These are phyloP conservation scores for Tychaedon coryphoeus DNA, from an alignment of 2,113 vertebrate genomes.

Conservation along the genomic window DNA sequence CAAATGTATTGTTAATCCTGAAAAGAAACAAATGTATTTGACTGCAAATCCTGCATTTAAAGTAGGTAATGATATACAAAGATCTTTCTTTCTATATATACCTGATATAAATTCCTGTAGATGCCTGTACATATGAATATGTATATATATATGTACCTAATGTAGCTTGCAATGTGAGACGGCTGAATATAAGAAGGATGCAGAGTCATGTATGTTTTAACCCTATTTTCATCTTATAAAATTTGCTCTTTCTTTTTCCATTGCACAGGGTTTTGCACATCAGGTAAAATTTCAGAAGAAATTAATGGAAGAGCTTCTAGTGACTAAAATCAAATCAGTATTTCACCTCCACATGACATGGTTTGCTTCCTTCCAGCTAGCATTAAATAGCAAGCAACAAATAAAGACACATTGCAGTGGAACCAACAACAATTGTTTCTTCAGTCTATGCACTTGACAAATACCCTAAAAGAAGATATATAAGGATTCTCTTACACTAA, in stretches of 20 bases:
- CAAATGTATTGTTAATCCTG: not conserved
- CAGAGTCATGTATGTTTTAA: not conserved
- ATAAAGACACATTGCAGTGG: slow-evolving; percentile 68
- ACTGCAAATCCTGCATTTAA: not conserved
- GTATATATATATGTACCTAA: not conserved
- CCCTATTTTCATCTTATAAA: not conserved
- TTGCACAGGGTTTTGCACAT: not conserved
- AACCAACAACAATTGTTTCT: slow-evolving; percentile 61
- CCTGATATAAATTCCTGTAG: not conserved
- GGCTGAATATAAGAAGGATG: not conserved
- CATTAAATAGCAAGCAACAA: slow-evolving; percentile 61
- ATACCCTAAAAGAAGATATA: slow-evolving; percentile 69
- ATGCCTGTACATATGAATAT: not conserved
- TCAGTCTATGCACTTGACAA: slow-evolving; percentile 61
- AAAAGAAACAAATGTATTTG: not conserved
- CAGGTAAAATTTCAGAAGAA: slow-evolving; percentile 23
- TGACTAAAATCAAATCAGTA: slow-evolving; percentile 19
- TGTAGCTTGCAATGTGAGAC: not conserved
- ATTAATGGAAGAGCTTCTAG: slow-evolving; percentile 12
- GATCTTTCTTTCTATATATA: not conserved
- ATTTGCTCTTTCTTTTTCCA: not conserved
- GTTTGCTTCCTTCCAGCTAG: slow-evolving; percentile 33
- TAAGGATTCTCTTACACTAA: slow-evolving; percentile 70
- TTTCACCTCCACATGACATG: slow-evolving; percentile 11
- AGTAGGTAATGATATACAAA: not conserved